phyloP scores from a whole-genome alignment of 2,113 vertebrate species.

The Ammodytes marinus region DNA sequence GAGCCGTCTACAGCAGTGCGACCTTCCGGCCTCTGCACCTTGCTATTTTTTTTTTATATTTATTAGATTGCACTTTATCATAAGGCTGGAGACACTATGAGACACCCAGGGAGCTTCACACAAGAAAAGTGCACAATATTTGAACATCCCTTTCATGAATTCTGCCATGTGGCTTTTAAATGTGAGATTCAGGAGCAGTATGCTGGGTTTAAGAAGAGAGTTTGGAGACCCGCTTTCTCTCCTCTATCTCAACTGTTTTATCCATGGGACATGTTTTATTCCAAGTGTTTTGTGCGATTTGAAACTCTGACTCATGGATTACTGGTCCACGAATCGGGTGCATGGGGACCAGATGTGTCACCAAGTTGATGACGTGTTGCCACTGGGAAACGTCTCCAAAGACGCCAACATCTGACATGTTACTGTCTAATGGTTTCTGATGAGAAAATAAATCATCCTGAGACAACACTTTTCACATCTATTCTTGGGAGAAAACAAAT shows the following conservation, averaged over 20 bases:
- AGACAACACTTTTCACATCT: conserved; percentile 43
- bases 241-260: conserved; percentile 46
- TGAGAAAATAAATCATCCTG: conserved; percentile 54
- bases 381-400: conserved; percentile 65
- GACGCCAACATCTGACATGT: conserved; percentile 67
- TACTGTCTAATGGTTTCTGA: conserved; percentile 70
- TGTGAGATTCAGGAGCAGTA: conserved; percentile 17
- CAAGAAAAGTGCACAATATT: conserved; percentile 25
- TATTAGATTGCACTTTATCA: conserved; percentile 56
- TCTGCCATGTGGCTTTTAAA: conserved; percentile 10
- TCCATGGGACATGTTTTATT: conserved; percentile 38
- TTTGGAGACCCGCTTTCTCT: conserved; percentile 10
- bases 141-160: conserved; percentile 32
- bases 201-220: conserved; percentile 9
- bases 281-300: conserved; percentile 26
- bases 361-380: conserved; percentile 69
- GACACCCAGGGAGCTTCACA: conserved; percentile 23
- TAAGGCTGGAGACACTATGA: conserved; percentile 25
- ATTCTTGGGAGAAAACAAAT: conserved; percentile 39
- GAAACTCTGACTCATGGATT: conserved; percentile 58
- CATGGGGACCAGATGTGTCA: conserved; percentile 68
- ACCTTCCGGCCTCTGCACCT: conserved; percentile 39
- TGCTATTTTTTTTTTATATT: conserved; percentile 10
- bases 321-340: conserved; percentile 54
- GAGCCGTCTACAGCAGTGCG: conserved; percentile 51